Evolutionary conservation across 2,888 invertebrate species (phyloP), one percentile per base, ranked within the genome.

Genomic region (Julus scanicus): DNA sequence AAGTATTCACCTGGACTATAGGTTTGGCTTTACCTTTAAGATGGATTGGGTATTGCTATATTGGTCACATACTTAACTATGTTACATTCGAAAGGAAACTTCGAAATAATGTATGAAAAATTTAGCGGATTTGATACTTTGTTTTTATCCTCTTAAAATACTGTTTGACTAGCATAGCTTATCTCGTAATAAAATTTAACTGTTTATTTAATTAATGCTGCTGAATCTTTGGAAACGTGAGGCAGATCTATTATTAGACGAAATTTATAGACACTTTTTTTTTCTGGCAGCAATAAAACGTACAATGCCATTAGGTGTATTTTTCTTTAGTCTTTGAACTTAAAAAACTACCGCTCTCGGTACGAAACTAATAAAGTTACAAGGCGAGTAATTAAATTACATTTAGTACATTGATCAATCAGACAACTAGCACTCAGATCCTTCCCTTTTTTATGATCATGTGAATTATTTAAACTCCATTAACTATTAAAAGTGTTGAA

Each of bases 321-420:
- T 37, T 80, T 80, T 80, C 37, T 80, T 80, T 3, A 37, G 37
- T 13, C 80, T 37, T 80, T 80, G 29, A 13, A 80, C 37, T 80
- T 29, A 13, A 13, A 80, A 53, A 80, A 80, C 15, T 13, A 29
- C 80, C 37, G 37, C 80, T 37, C 80, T 80, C 37, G 13, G 13
- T 37, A 13, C 37, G 37, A 80, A 80, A 37, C 37, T 37, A 15
- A 80, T 80, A 80, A 37, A 80, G 15, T 80, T 37, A 13, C 37
- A 80, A 80, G 80, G 13, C 80, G 37, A 37, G 80, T 80, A 80
- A 80, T 80, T 80, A 80, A 80, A 37, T 80, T 80, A 9, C 80
- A 29, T 37, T 80, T 37, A 37, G 8, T 13, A 80, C 37, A 37
- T 13, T 13, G 37, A 80, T 80, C 37, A 80, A 80, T 13, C 37